These are phyloP conservation scores for Crypturellus tataupa DNA, from an alignment of 2,797 vertebrate species.

Conservation along the genomic window DNA sequence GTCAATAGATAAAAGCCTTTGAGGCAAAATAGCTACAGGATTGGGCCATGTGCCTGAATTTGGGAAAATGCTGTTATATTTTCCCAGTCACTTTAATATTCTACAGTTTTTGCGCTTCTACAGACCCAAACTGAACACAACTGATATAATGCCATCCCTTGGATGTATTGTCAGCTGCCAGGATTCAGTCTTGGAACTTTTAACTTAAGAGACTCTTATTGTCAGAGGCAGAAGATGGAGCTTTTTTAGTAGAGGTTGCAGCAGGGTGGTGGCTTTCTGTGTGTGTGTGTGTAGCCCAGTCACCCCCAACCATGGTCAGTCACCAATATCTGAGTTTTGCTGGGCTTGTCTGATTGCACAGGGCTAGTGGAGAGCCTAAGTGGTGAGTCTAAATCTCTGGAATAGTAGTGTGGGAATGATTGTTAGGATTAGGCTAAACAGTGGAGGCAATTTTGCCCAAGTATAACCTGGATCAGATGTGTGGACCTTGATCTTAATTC, in stretches of 20 bases:
- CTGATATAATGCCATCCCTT: background rate
- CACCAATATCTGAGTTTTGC: background rate
- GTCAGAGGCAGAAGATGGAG: background rate
- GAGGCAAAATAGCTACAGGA: conserved; percentile 31
- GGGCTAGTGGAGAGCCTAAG: background rate
- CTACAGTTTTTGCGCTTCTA: conserved; percentile 22
- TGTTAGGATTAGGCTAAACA: background rate
- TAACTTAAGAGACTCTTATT: background rate
- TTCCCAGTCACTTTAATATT: conserved; percentile 40
- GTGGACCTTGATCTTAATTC: background rate
- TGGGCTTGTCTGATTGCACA: background rate
- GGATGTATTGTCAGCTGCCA: conserved; percentile 12
- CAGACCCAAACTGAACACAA: background rate
- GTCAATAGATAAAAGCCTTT: conserved; percentile 48
- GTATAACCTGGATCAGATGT: background rate
- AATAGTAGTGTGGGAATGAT: background rate
- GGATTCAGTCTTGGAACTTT: conserved; percentile 6
- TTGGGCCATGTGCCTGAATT: conserved; percentile 42
- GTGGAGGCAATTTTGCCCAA: background rate
- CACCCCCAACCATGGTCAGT: background rate
- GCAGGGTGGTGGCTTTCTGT: background rate
- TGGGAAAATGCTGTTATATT: conserved; percentile 31
- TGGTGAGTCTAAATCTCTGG: background rate
- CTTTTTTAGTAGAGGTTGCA: background rate
- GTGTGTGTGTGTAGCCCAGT: background rate